Evolutionary conservation across 2,113 vertebrate species (phyloP).

Genomic region (Carassius auratus): DNA sequence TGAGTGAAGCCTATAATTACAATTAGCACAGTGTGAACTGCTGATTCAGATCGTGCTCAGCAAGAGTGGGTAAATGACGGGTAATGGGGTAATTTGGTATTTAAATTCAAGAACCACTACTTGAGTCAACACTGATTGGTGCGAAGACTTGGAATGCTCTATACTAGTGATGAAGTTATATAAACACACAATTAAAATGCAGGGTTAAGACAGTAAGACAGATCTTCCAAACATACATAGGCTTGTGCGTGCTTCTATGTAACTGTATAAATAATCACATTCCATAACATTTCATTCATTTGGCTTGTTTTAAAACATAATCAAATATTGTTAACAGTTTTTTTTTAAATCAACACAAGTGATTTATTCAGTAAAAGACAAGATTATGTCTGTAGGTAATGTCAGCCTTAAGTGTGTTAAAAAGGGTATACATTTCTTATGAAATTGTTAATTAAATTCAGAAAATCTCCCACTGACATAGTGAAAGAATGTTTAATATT

Average conservation of each 20-base stretch:
- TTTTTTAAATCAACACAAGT: neutral
- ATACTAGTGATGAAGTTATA: constrained; percentile 63
- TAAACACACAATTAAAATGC: constrained; percentile 74
- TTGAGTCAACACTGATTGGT: constrained; percentile 77
- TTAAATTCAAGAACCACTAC: constrained; percentile 79
- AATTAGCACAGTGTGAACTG: constrained; percentile 81
- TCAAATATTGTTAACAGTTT: neutral
- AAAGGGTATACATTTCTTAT: neutral
- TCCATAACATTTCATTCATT: neutral
- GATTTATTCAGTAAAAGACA: neutral
- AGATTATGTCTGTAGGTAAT: too few species aligned
- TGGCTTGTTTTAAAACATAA: neutral
- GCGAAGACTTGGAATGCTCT: constrained; percentile 68
- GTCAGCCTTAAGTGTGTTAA: neutral
- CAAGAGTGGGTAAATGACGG: constrained; percentile 77
- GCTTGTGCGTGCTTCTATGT: neutral
- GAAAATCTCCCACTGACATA: neutral
- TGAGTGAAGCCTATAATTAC: constrained; percentile 81
- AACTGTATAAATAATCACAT: neutral
- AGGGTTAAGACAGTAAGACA: constrained; percentile 45
- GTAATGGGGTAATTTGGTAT: constrained; percentile 81
- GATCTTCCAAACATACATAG: neutral
- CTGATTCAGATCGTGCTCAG: constrained; percentile 80
- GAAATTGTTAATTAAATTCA: neutral
- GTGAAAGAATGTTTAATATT: neutral